A percentile compares a stretch with the other conserved stretches of the same genome.
phyloP scores from a whole-genome alignment of 2,888 invertebrate species.

The Hypena proboscidalis region DNA sequence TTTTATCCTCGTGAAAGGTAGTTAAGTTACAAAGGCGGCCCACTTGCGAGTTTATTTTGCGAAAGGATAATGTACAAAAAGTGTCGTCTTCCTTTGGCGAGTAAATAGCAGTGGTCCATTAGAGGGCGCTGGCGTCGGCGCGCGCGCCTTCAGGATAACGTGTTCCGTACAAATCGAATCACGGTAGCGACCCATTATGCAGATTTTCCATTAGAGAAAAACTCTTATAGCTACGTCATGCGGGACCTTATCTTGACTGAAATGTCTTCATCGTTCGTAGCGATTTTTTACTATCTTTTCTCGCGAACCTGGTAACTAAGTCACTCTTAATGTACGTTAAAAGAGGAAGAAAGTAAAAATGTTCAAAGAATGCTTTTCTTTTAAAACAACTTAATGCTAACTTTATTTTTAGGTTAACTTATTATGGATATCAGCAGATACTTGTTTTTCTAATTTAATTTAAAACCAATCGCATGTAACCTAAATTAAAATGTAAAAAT shows the following conservation, averaged over 20 bases:
- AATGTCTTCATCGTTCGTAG: slow-evolving; percentile 32
- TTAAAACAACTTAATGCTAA: no score
- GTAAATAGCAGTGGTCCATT: slow-evolving; percentile 72
- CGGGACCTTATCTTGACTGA: no score
- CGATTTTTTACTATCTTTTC: no score
- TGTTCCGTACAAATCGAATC: slow-evolving; percentile 77
- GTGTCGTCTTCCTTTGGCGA: slow-evolving; percentile 57
- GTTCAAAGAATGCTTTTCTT: no score
- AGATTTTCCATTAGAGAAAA: slow-evolving; percentile 81
- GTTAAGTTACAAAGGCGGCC: slow-evolving; percentile 59
- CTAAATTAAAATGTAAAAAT: neutral
- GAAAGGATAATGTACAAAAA: slow-evolving; percentile 65
- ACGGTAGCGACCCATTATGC: slow-evolving; percentile 74
- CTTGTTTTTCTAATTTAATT: no score
- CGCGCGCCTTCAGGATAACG: slow-evolving; percentile 55
- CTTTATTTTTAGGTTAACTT: no score
- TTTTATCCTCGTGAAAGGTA: slow-evolving; percentile 60
- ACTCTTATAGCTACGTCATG: slow-evolving; percentile 57
- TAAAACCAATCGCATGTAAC: no score
- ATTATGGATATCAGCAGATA: no score
- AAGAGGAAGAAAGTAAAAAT: no score
- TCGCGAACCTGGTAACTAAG: no score
- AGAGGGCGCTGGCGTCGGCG: slow-evolving; percentile 52
- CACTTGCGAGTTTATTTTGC: slow-evolving; percentile 57
- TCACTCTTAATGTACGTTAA: no score